Evolutionary conservation across 2,797 vertebrate genomes (phyloP).

Genomic region (Adelosebastes latens): DNA sequence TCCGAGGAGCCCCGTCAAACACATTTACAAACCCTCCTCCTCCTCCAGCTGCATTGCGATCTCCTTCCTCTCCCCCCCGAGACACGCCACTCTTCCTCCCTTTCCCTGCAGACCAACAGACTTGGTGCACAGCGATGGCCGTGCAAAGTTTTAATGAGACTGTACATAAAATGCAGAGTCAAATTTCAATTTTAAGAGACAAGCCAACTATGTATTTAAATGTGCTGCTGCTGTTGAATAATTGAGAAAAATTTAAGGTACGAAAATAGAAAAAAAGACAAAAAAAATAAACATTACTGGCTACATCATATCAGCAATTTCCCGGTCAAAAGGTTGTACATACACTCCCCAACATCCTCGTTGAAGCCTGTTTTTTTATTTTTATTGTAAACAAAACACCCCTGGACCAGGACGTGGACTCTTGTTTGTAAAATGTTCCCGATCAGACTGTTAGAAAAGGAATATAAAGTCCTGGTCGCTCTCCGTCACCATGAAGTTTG

Average conservation of each 20-base stretch:
- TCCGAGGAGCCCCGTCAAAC: slow-evolving; percentile 61
- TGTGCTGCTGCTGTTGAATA: slow-evolving; percentile 93
- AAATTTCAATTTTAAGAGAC: slow-evolving; percentile 93
- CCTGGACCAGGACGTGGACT: slow-evolving; percentile 90
- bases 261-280: slow-evolving; percentile 62
- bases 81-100: slow-evolving; percentile 56
- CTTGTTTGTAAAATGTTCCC: slow-evolving; percentile 89
- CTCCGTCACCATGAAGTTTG: slow-evolving; percentile 91
- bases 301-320: slow-evolving; percentile 91
- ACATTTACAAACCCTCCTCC: slow-evolving; percentile 41
- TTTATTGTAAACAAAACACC: slow-evolving; percentile 94
- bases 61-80: slow-evolving; percentile 26
- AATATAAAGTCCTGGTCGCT: slow-evolving; percentile 87
- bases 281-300: slow-evolving; percentile 77
- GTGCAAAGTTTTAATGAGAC: slow-evolving; percentile 85
- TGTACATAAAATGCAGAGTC: slow-evolving; percentile 95
- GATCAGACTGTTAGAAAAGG: slow-evolving; percentile 90
- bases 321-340: slow-evolving; percentile 92
- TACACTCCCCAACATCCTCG: slow-evolving; percentile 91
- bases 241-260: slow-evolving; percentile 84
- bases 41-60: slow-evolving; percentile 49
- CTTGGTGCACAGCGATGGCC: slow-evolving; percentile 65
- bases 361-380: slow-evolving; percentile 84
- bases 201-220: slow-evolving; percentile 97
- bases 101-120: slow-evolving; percentile 74